Evolutionary conservation across 2,888 invertebrate species (phyloP).

Genomic region (Xylophagus ater): DNA sequence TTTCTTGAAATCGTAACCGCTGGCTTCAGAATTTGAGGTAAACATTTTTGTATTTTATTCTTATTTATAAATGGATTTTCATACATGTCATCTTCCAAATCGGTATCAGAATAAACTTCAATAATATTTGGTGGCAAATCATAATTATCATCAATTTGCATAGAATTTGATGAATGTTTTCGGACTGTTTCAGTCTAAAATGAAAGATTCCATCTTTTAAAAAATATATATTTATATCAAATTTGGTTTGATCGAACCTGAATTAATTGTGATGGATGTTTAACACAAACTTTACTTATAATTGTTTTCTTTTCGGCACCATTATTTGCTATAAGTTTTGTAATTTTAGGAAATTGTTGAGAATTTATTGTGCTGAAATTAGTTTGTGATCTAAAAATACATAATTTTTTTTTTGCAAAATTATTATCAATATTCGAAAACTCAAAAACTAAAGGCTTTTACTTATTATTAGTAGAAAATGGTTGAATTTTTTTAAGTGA

Average conservation of each 20-base stretch:
- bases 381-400: background rate
- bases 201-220: too few species aligned
- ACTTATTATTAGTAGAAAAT: too few species aligned
- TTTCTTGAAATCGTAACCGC: too few species aligned
- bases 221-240: too few species aligned
- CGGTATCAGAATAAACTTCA: conserved; percentile 18
- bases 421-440: background rate
- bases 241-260: background rate
- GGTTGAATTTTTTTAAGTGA: conserved; percentile 30
- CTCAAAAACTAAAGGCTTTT: background rate
- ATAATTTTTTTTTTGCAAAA: too few species aligned
- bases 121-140: conserved; percentile 21
- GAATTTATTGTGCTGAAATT: background rate
- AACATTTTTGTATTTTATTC: too few species aligned
- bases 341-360: background rate
- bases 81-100: conserved; percentile 15
- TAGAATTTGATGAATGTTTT: too few species aligned
- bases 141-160: too few species aligned
- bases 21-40: too few species aligned
- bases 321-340: conserved; percentile 4
- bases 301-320: background rate
- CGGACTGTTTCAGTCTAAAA: too few species aligned
- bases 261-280: background rate
- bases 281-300: background rate
- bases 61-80: too few species aligned